Conservation (phyloP, 2,797 vertebrate species). For the Psittacula derbiana region DNA sequence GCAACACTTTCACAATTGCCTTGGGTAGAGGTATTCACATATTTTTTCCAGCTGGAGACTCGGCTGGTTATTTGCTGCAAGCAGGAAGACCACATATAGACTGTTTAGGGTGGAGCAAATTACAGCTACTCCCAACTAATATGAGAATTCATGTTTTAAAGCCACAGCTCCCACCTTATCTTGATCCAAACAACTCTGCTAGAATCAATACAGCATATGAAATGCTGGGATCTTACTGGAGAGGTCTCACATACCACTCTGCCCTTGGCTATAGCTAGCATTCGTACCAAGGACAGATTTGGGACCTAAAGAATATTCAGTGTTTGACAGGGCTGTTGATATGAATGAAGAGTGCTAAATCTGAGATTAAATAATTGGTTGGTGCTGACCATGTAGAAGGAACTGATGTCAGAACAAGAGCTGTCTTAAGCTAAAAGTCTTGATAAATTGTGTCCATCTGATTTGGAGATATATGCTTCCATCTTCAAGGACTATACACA, state of each 20-base stretch:
- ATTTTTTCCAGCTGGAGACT: conserved; percentile 38
- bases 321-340: not conserved
- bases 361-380: not conserved
- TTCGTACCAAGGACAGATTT: not conserved
- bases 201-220: not conserved
- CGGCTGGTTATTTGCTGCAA: not conserved
- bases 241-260: not conserved
- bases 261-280: not conserved
- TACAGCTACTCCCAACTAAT: not conserved
- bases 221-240: fast-evolving
- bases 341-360: not conserved
- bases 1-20: not conserved
- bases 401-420: not conserved
- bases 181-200: not conserved
- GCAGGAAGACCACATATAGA: conserved; percentile 27
- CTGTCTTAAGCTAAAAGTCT: not conserved
- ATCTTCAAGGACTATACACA: fast-evolving
- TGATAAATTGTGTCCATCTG: not conserved
- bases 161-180: conserved; percentile 36
- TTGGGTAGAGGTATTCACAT: not conserved
- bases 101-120: conserved; percentile 34
- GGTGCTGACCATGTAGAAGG: not conserved
- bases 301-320: not conserved
- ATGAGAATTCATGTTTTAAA: conserved; percentile 42
- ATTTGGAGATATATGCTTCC: not conserved